A percentile compares a stretch with the other conserved stretches of the same genome.
Evolutionary conservation across 2,888 invertebrate species (phyloP).

Genomic region (Halictus ligatus): DNA sequence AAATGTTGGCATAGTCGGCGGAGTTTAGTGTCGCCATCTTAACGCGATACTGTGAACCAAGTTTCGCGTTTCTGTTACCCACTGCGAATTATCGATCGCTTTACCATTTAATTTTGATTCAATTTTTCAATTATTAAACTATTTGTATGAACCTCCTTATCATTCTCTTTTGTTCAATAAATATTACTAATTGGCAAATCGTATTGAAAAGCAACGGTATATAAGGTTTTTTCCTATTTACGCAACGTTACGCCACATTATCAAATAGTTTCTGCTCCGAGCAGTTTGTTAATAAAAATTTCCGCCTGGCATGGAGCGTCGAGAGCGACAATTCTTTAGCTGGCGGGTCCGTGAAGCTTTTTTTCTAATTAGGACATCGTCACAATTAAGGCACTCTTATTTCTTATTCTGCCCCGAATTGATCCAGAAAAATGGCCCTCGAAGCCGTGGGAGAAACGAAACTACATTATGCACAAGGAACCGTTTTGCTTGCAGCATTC

Average conservation of each 20-base stretch:
- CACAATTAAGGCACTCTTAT: constrained; percentile 50
- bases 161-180: neutral
- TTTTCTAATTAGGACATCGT: constrained; percentile 35
- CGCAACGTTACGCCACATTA: neutral
- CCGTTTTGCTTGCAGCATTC: constrained; percentile 65
- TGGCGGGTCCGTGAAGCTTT: neutral
- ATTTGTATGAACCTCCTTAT: neutral
- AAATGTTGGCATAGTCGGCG: constrained; percentile 26
- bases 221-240: neutral
- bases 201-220: neutral
- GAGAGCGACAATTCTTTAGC: neutral
- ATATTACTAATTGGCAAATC: neutral
- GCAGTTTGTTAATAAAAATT: neutral
- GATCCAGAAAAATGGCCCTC: constrained; percentile 45
- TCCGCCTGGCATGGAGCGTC: neutral
- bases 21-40: constrained; percentile 33
- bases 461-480: constrained; percentile 64
- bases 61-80: constrained; percentile 14
- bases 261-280: neutral
- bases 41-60: neutral
- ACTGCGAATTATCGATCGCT: constrained; percentile 12
- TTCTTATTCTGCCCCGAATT: constrained; percentile 37
- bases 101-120: neutral
- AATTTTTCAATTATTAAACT: neutral
- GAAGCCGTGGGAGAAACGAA: constrained; percentile 51